A percentile compares a stretch with the other conserved stretches of the same genome.
Evolutionary conservation across 2,113 vertebrate genomes (phyloP).

Genomic region (Oenanthe melanoleuca): DNA sequence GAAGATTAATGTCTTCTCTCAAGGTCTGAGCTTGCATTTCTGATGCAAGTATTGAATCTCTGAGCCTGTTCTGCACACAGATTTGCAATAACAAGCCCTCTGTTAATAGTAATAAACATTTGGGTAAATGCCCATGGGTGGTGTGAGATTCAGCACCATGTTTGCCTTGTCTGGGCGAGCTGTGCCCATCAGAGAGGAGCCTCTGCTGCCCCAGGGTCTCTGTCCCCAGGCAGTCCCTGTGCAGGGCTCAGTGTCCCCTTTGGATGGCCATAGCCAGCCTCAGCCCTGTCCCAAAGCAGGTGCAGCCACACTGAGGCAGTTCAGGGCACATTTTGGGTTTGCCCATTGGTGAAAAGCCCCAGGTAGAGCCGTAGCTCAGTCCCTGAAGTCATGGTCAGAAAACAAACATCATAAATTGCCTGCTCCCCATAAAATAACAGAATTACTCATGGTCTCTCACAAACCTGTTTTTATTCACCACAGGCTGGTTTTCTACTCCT

Average conservation of each 20-base stretch:
- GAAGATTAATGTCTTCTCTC: not conserved
- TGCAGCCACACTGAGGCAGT: not conserved
- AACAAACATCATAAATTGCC: not conserved
- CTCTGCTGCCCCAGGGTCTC: not conserved
- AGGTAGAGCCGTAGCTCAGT: fast-evolving
- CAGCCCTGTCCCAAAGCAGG: not conserved
- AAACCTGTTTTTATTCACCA: not conserved
- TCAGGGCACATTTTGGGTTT: not conserved
- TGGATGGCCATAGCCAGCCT: not conserved
- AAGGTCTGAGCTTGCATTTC: not conserved
- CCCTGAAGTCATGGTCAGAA: not conserved
- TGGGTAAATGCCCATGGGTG: fast-evolving
- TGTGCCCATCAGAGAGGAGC: not conserved
- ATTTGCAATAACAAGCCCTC: not conserved
- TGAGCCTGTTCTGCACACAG: not conserved
- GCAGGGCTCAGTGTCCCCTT: not conserved
- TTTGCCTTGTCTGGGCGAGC: not conserved
- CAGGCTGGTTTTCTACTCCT: not conserved
- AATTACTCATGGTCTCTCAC: not conserved
- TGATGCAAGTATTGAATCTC: not conserved
- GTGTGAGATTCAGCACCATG: fast-evolving
- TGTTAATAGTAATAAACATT: not conserved
- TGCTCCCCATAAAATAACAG: not conserved
- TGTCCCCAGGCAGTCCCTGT: not conserved
- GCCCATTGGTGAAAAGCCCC: too few relatives aligned